Evolutionary conservation across 2,888 invertebrate genomes (phyloP), one percentile per base, ranked within the genome.

Genomic region (Rhimphoctona megacephalus): DNA sequence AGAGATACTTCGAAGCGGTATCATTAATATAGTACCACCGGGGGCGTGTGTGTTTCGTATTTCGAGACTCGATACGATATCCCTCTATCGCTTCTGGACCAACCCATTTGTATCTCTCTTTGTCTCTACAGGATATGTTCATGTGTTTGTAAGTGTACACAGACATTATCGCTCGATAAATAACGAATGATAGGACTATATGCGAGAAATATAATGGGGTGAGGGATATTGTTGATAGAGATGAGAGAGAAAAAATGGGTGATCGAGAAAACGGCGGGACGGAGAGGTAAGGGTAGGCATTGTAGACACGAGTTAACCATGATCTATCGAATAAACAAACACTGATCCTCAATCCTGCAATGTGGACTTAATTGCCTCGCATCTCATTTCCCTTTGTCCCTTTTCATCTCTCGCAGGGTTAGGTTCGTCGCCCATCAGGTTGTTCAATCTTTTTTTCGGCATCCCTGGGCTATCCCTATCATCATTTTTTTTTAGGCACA

Each of bases 271-370:
- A 49, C 39, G 7, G 22, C 19, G 49, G 57, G n/a, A 30, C 39
- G 57, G 66, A 25, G 14, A 14, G 57, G 14, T 61, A 30, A 61
- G 17, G 49, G 49, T 7, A 49, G 49, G 19, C 5, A 19, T 19
- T 49, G 19, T 19, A 49, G 49, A 70, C n/a, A 43, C 43, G 67
- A 33, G 17, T 79, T 70, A 84, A 78, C 83, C 70, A 86, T 77
- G 87, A 86, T 86, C 77, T 74, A 85, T 77, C 69, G 85, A 83
- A 88, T 74, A 73, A 88, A 86, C 80, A 85, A 86, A 86, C 82
- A 78, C 54, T 61, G 73, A 81, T 77, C 30, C 1, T 14, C 25
- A 36, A 36, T 52, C 43, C 61, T 76, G 69, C 43, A 78, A 70
- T 36, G 77, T 84, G 74, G 79, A 83, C 81, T 77, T 86, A 87